A percentile compares a stretch with the other conserved stretches of the same genome.
phyloP scores from a whole-genome alignment of 1,140 invertebrate genomes.

The Dinoponera quadriceps region DNA sequence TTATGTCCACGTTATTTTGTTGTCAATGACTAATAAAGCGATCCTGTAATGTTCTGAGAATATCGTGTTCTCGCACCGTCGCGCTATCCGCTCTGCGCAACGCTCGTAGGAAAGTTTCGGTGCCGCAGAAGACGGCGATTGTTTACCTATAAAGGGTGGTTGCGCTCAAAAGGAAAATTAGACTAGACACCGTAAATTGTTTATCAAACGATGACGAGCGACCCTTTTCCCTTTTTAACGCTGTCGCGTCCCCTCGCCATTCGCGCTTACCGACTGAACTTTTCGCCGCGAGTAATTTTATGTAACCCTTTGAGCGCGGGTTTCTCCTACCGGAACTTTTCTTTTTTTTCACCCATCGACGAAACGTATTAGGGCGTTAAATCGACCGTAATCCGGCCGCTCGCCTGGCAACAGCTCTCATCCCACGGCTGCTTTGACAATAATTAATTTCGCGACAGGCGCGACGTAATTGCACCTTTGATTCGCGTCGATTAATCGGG shows the following conservation, averaged over 20 bases:
- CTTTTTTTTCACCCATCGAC: conserved; percentile 20
- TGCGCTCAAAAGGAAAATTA: conserved; percentile 22
- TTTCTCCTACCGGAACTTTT: conserved; percentile 39
- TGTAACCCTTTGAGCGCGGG: conserved; percentile 19
- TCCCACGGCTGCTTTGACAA: conserved; percentile 1
- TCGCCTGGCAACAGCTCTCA: conserved; percentile 50
- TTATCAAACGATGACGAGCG: conserved; percentile 30
- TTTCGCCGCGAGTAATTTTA: conserved; percentile 46
- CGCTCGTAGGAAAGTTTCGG: conserved; percentile 13
- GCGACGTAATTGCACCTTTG: conserved; percentile 73
- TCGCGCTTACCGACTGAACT: conserved; percentile 36
- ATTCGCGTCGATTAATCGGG: conserved; percentile 63
- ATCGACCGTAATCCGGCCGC: conserved; percentile 51
- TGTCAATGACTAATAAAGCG: neutral
- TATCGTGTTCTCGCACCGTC: neutral
- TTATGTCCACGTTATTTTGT: neutral
- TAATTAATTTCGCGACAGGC: conserved; percentile 19
- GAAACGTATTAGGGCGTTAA: conserved; percentile 57
- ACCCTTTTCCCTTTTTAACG: conserved; percentile 52
- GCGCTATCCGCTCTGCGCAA: neutral
- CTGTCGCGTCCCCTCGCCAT: conserved; percentile 39
- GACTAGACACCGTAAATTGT: conserved; percentile 34
- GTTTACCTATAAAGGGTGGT: conserved; percentile 18
- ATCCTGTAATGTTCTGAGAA: neutral
- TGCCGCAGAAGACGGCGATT: neutral